Percentiles rank a stretch among this genome's conserved stretches.
Evolutionary conservation across 2,797 vertebrate genomes (phyloP).

Genomic region (Pangasius djambal): DNA sequence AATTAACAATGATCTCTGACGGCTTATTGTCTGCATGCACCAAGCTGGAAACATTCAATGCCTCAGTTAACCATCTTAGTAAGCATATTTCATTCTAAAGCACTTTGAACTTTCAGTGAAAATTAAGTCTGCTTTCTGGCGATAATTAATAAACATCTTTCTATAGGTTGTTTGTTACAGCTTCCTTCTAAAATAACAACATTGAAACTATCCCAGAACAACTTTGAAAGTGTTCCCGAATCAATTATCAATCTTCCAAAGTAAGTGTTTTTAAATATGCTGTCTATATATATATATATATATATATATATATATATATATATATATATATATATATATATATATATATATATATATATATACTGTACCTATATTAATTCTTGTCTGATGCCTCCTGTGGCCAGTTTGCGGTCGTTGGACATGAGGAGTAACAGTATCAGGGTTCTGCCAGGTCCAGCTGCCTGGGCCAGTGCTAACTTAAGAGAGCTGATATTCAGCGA

Average conservation of each 20-base stretch:
- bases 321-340: background rate
- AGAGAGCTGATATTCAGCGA: constrained; percentile 90
- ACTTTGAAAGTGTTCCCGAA: constrained; percentile 80
- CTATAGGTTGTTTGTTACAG: constrained; percentile 77
- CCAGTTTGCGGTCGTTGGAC: constrained; percentile 88
- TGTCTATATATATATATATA: background rate
- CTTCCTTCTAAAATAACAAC: constrained; percentile 85
- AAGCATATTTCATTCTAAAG: constrained; percentile 61
- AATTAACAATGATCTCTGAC: constrained; percentile 75
- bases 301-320: no score
- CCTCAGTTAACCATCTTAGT: constrained; percentile 87
- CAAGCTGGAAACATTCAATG: constrained; percentile 86
- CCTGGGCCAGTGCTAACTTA: constrained; percentile 88
- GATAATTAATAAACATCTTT: constrained; percentile 3
- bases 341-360: background rate
- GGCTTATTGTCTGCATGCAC: constrained; percentile 81
- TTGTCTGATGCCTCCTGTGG: constrained; percentile 15
- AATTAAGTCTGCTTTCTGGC: background rate
- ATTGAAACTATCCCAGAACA: constrained; percentile 88
- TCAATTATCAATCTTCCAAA: constrained; percentile 83
- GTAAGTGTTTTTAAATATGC: constrained; percentile 75
- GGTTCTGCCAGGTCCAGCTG: constrained; percentile 78
- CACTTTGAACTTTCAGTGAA: background rate
- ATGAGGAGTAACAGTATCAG: constrained; percentile 87
- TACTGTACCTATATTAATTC: background rate